Evolutionary conservation across 2,888 invertebrate species (phyloP), one percentile per base, ranked within the genome.

Genomic region (Diloba caeruleocephala): DNA sequence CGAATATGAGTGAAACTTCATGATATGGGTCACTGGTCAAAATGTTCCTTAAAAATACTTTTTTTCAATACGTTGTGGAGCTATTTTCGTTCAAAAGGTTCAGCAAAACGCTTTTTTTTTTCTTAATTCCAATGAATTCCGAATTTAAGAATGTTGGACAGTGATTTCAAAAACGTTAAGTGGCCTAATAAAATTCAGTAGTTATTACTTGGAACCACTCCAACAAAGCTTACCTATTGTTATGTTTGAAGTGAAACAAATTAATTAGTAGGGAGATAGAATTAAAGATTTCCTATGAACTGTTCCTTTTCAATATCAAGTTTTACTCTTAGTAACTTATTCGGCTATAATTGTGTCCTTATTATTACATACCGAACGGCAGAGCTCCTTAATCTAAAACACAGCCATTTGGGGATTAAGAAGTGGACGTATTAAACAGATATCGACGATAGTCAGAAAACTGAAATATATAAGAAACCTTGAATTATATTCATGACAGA

Each of bases 401-500:
- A 28, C 25, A 38, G 12, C 13, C 9, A 23, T 25, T 14, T 26
- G 25, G 7, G 15, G 3, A 52, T 25, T 32, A 9, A 13, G 9
- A 41, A 41, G 15, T 41, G 15, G 6, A 10, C 10, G n/a, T 19
- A n/a, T n/a, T n/a, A n/a, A n/a, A n/a, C n/a, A 34, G 7, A 29
- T 13, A 13, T 37, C 7, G 7, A 21, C 1, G n/a, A 31, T 25
- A 34, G 25, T 9, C 41, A 33, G 25, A 71, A 34, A 34, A 29
- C 34, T 63, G 46, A 62, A 64, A 59, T 65, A 29, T 54, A 62
- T n/a, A n/a, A n/a, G n/a, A n/a, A n/a, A n/a, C n/a, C n/a, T n/a
- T n/a, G n/a, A n/a, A n/a, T n/a, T n/a, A 71, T 79, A 76, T 67
- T 62, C 63, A 59, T 65, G 74, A 82, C 88, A 90, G 89, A 89